Conservation (phyloP, 2,888 invertebrate genomes). For the Girardia tigrina region DNA sequence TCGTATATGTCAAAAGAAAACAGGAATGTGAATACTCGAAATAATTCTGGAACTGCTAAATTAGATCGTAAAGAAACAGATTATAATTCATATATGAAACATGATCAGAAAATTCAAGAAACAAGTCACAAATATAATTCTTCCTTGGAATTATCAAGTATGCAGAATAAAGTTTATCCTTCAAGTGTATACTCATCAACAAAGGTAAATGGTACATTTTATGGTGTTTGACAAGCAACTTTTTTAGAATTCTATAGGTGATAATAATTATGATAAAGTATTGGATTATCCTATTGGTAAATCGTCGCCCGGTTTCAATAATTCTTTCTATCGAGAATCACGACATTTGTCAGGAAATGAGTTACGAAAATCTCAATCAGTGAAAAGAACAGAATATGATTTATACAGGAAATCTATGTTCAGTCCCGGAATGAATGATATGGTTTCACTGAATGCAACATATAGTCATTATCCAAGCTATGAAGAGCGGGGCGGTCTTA, state of each 20-base stretch:
- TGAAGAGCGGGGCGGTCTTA: neutral
- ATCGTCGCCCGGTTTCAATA: neutral
- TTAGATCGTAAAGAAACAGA: neutral
- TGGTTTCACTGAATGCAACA: neutral
- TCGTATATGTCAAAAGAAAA: neutral
- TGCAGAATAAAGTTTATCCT: neutral
- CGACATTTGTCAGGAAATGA: constrained; percentile 6
- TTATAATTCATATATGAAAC: constrained; percentile 1
- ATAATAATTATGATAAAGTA: neutral
- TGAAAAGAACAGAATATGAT: neutral
- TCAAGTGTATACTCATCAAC: neutral
- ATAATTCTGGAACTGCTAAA: neutral
- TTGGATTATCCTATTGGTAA: neutral
- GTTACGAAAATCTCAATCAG: constrained; percentile 6
- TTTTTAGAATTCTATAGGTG: neutral
- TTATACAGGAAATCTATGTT: neutral
- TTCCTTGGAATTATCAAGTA: neutral
- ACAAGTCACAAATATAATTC: neutral
- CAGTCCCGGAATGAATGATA: constrained; percentile 2
- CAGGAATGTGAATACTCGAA: neutral
- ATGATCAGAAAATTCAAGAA: neutral
- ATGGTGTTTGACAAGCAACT: neutral
- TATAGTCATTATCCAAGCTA: neutral
- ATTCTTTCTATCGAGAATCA: neutral
- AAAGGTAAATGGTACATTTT: neutral